phyloP scores from a whole-genome alignment of 2,888 invertebrate species.

The Peribatodes rhomboidaria region DNA sequence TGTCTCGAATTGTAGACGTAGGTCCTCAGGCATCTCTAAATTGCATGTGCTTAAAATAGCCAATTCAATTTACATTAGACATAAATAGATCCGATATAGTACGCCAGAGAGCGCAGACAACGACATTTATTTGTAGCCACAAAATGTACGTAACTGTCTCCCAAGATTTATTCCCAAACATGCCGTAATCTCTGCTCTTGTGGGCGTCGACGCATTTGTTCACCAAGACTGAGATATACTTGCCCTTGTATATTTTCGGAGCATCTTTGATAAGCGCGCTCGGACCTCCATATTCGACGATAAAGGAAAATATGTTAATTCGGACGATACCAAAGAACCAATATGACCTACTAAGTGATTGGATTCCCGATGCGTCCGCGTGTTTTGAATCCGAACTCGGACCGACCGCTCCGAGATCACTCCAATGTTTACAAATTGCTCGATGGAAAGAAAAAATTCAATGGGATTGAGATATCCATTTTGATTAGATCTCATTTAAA shows the following conservation, averaged over 20 bases:
- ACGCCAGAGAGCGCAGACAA: constrained; percentile 59
- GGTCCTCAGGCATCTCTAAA: too few relatives aligned
- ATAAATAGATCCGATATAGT: constrained; percentile 17
- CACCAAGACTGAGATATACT: constrained; percentile 62
- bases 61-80: neutral
- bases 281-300: constrained; percentile 78
- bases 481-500: constrained; percentile 64
- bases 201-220: constrained; percentile 83
- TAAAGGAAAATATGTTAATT: constrained; percentile 86
- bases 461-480: constrained; percentile 69
- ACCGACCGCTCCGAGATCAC: constrained; percentile 62
- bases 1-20: too few relatives aligned
- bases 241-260: constrained; percentile 79
- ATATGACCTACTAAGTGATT: constrained; percentile 86
- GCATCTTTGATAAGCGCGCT: constrained; percentile 78
- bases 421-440: constrained; percentile 83
- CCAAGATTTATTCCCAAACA: constrained; percentile 82
- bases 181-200: constrained; percentile 78
- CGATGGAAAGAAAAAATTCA: constrained; percentile 64
- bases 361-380: constrained; percentile 76
- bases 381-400: constrained; percentile 79
- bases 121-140: constrained; percentile 79
- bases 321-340: constrained; percentile 72
- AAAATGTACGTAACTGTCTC: constrained; percentile 79
- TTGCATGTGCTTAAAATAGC: neutral